These are phyloP conservation scores for Thelaira solivaga DNA, from an alignment of 2,888 invertebrate genomes.

Conservation along the genomic window DNA sequence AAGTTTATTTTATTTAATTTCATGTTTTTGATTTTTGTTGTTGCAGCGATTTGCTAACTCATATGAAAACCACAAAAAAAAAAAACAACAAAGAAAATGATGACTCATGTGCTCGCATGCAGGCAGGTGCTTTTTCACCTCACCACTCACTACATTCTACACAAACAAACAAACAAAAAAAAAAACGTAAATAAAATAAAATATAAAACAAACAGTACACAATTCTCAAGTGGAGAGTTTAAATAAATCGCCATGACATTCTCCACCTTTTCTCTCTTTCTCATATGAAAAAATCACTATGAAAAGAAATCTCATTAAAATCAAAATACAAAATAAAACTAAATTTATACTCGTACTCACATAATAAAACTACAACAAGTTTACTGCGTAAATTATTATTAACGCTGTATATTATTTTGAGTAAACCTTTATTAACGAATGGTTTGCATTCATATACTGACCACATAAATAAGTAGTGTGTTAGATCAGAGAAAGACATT, in stretches of 20 bases:
- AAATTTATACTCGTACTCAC: not conserved
- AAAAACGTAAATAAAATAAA: no score
- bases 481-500: no score
- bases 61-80: constrained; percentile 31
- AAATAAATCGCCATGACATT: not conserved
- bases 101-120: constrained; percentile 44
- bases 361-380: constrained; percentile 6
- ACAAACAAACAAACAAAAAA: not conserved
- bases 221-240: constrained; percentile 15
- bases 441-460: not conserved
- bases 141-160: constrained; percentile 1
- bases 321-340: not conserved
- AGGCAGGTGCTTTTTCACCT: constrained; percentile 39
- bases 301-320: constrained; percentile 5
- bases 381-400: constrained; percentile 40
- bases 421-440: not conserved
- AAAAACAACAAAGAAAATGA: constrained; percentile 48
- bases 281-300: not conserved
- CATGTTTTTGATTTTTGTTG: constrained; percentile 23
- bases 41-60: not conserved
- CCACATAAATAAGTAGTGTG: not conserved
- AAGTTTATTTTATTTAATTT: constrained; percentile 40
- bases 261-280: not conserved
- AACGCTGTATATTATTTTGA: not conserved
- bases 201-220: no score